Conservation (phyloP, 2,888 invertebrate species). For the Lasiommata megera region DNA sequence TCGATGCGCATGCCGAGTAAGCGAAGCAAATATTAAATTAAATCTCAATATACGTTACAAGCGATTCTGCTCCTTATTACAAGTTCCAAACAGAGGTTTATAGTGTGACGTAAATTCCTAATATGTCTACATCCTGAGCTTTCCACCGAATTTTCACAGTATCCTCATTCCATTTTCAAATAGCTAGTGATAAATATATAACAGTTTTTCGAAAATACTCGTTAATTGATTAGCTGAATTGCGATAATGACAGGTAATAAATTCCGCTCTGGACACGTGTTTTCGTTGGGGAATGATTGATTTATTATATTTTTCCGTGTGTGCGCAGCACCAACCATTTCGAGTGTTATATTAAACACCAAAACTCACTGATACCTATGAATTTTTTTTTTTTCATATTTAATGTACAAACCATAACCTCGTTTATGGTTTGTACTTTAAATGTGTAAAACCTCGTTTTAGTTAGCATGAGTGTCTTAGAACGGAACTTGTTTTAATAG, state of each 20-base stretch:
- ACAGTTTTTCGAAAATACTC: slow-evolving; percentile 42
- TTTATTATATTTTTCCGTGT: slow-evolving; percentile 38
- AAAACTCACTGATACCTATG: slow-evolving; percentile 7
- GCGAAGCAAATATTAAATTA: slow-evolving; percentile 33
- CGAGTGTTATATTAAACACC: slow-evolving; percentile 17
- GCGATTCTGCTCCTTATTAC: slow-evolving; percentile 15
- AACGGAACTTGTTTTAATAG: background rate
- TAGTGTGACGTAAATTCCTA: background rate
- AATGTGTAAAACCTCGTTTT: too few relatives aligned
- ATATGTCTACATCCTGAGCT: background rate
- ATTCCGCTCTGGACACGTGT: slow-evolving; percentile 38
- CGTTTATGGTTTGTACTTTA: too few relatives aligned
- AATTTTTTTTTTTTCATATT: background rate
- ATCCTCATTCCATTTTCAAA: slow-evolving; percentile 34
- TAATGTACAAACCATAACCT: background rate
- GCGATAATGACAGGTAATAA: slow-evolving; percentile 65
- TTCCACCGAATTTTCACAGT: slow-evolving; percentile 20
- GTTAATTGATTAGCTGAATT: slow-evolving; percentile 62
- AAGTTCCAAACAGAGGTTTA: slow-evolving; percentile 6
- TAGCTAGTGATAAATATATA: slow-evolving; percentile 44
- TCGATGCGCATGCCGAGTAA: slow-evolving; percentile 40
- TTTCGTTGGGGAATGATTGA: slow-evolving; percentile 48
- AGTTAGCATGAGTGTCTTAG: background rate
- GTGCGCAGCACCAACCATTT: slow-evolving; percentile 19
- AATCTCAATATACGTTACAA: slow-evolving; percentile 27